phyloP scores from a whole-genome alignment of 2,888 invertebrate genomes.

The Aporophyla lueneburgensis region DNA sequence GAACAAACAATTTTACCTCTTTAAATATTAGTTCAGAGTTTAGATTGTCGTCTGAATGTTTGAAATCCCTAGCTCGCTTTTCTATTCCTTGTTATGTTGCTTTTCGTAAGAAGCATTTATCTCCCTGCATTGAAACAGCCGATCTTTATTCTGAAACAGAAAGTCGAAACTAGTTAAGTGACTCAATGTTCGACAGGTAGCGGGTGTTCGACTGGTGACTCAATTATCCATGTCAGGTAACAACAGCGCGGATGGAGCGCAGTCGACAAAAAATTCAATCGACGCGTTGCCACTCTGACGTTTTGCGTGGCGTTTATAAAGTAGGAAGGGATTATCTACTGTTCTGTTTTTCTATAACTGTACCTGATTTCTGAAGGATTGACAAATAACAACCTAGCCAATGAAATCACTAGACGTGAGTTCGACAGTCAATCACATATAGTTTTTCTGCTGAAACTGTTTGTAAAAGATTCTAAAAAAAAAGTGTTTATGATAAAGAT shows the following conservation, averaged over 20 bases:
- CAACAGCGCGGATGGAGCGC: conserved; percentile 1
- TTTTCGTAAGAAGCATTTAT: neutral
- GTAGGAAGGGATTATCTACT: neutral
- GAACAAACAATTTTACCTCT: neutral
- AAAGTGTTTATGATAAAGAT: too few species aligned
- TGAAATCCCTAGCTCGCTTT: neutral
- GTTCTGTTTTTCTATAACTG: neutral
- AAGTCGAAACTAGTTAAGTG: conserved; percentile 18
- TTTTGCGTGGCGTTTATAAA: neutral
- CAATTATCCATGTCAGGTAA: conserved; percentile 38
- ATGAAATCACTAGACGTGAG: too few species aligned
- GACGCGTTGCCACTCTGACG: neutral
- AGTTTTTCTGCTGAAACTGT: too few species aligned
- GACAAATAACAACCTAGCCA: too few species aligned
- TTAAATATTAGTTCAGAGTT: neutral
- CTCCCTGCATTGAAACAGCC: neutral
- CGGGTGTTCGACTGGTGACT: conserved; percentile 26
- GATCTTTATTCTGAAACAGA: neutral
- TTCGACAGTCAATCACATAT: too few species aligned
- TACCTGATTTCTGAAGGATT: neutral
- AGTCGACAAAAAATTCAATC: conserved; percentile 38
- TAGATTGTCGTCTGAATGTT: neutral
- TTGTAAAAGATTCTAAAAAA: too few species aligned
- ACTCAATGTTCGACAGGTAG: conserved; percentile 6
- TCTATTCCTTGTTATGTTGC: too few species aligned